Conservation (phyloP, 2,113 vertebrate genomes). For the Daboia siamensis region DNA sequence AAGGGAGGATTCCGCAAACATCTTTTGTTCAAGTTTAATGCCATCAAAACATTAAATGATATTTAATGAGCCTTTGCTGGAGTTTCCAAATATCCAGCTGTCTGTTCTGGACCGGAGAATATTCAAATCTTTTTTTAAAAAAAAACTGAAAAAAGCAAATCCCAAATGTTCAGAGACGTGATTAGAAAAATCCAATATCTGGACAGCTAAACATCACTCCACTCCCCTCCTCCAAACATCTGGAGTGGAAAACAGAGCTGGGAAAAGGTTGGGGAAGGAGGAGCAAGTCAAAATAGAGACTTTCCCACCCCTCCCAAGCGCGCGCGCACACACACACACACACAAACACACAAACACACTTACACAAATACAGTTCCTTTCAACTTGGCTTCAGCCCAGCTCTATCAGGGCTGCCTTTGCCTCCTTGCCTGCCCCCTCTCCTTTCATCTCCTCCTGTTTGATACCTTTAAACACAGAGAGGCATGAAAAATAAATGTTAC, state of each 20-base stretch:
- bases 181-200: neutral
- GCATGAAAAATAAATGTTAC: conserved; percentile 60
- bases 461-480: conserved; percentile 55
- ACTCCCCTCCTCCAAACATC: neutral
- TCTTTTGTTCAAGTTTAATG: too few species aligned
- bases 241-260: neutral
- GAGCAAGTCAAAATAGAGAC: neutral
- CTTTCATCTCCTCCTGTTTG: neutral
- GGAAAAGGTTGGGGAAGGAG: neutral
- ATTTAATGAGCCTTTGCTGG: neutral
- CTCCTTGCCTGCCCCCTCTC: neutral
- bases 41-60: neutral
- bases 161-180: neutral
- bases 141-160: neutral
- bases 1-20: neutral
- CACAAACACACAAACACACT: neutral
- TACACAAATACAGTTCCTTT: neutral
- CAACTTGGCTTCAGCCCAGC: neutral
- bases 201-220: neutral
- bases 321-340: too few species aligned
- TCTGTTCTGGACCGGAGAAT: neutral
- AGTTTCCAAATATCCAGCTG: neutral
- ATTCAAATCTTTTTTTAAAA: neutral
- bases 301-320: too few species aligned
- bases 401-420: neutral